Percentiles rank a stretch among this genome's conserved stretches.
Conservation (phyloP, 1,140 invertebrate genomes). For the Armadillidium nasatum region DNA sequence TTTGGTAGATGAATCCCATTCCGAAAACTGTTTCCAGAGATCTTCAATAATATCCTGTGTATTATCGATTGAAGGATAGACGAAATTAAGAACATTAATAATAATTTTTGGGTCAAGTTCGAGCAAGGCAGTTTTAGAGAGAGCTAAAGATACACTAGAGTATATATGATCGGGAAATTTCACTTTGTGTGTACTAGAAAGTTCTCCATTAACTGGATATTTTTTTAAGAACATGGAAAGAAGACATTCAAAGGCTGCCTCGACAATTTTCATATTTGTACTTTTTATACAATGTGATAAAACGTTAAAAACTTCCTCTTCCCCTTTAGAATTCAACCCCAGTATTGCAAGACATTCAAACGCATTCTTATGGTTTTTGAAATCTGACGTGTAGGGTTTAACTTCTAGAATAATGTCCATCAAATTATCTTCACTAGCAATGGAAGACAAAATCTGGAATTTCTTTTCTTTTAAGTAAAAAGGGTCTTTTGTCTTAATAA, state of each 20-base stretch:
- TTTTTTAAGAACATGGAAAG: not conserved
- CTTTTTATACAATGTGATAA: not conserved
- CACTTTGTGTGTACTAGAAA: not conserved
- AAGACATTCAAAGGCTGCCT: slow-evolving; percentile 2
- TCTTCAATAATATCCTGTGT: not conserved
- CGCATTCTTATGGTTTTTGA: not conserved
- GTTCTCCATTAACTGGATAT: not conserved
- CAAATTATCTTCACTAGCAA: slow-evolving; percentile 1
- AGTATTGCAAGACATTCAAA: not conserved
- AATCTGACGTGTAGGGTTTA: not conserved
- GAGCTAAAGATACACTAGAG: not conserved
- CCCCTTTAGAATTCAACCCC: not conserved
- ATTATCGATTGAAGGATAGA: not conserved
- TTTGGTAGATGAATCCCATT: not conserved
- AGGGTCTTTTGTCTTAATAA: slow-evolving; percentile 8
- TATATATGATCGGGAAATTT: not conserved
- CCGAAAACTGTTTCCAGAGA: not conserved
- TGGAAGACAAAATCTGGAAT: not conserved
- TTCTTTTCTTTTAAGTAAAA: not conserved
- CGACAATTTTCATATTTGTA: not conserved
- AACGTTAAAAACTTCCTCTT: not conserved
- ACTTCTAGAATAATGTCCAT: not conserved
- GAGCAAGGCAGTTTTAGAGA: not conserved
- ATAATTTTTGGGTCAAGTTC: not conserved
- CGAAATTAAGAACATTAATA: not conserved